phyloP scores from a whole-genome alignment of 2,113 vertebrate genomes.

The Formicarius rufipectus region DNA sequence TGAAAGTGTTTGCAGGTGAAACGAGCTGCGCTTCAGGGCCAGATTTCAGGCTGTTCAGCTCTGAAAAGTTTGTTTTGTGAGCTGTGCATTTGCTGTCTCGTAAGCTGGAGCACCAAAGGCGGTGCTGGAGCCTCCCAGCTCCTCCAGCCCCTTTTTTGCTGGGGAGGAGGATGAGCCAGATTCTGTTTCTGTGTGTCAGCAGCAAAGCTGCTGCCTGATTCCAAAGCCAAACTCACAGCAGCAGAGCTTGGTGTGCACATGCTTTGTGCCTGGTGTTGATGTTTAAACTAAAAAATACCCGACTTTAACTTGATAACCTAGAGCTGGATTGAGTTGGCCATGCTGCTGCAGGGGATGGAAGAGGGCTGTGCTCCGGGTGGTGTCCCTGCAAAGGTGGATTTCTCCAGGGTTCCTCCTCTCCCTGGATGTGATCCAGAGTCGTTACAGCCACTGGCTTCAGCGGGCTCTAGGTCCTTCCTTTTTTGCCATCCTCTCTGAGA shows the following conservation, averaged over 20 bases:
- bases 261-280: neutral
- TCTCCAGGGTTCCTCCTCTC: neutral
- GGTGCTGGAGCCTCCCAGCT: neutral
- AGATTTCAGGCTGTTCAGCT: neutral
- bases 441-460: neutral
- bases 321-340: neutral
- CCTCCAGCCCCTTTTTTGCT: neutral
- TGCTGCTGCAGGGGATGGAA: neutral
- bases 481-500: neutral
- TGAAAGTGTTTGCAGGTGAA: neutral
- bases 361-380: neutral
- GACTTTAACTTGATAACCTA: neutral
- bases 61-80: neutral
- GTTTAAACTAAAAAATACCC: neutral
- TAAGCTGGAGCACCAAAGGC: neutral
- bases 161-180: neutral
- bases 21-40: neutral
- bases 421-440: neutral
- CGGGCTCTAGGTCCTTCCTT: neutral
- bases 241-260: neutral
- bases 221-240: neutral
- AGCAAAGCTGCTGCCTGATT: neutral
- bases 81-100: fast-evolving
- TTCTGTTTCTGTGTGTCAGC: slow-evolving; percentile 2
- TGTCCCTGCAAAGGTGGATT: neutral